phyloP scores from a whole-genome alignment of 1,140 invertebrate species.

The Penaeus vannamei region DNA sequence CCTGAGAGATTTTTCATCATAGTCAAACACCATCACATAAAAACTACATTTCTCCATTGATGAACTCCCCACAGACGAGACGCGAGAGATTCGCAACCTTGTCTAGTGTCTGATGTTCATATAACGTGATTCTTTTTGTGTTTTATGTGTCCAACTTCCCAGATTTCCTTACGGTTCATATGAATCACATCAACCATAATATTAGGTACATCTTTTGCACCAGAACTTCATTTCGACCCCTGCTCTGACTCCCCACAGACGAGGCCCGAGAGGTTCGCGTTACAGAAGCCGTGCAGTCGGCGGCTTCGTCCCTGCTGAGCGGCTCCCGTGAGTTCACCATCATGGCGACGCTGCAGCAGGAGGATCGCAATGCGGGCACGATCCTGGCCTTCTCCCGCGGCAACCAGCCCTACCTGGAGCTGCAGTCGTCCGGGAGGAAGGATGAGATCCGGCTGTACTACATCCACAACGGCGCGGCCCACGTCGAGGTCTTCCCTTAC shows the following conservation, averaged over 20 bases:
- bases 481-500: constrained; percentile 89
- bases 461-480: constrained; percentile 76
- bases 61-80: constrained; percentile 76
- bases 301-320: constrained; percentile 79
- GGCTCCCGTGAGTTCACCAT: constrained; percentile 85
- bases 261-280: constrained; percentile 82
- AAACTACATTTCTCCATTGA: background rate
- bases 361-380: constrained; percentile 84
- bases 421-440: constrained; percentile 89
- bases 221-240: background rate
- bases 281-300: constrained; percentile 78
- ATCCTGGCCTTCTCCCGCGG: constrained; percentile 83
- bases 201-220: background rate
- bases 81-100: constrained; percentile 78
- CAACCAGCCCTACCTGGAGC: constrained; percentile 84
- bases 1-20: too few relatives aligned
- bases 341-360: constrained; percentile 82
- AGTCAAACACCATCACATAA: too few relatives aligned
- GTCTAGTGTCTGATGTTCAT: too few relatives aligned
- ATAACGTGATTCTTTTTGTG: too few relatives aligned
- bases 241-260: constrained; percentile 73
- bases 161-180: background rate
- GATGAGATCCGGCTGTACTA: constrained; percentile 82
- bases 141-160: background rate
- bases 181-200: background rate